phyloP scores from a whole-genome alignment of 53 echinoderm and acorn worm genomes.

The Paelopatides confundens region DNA sequence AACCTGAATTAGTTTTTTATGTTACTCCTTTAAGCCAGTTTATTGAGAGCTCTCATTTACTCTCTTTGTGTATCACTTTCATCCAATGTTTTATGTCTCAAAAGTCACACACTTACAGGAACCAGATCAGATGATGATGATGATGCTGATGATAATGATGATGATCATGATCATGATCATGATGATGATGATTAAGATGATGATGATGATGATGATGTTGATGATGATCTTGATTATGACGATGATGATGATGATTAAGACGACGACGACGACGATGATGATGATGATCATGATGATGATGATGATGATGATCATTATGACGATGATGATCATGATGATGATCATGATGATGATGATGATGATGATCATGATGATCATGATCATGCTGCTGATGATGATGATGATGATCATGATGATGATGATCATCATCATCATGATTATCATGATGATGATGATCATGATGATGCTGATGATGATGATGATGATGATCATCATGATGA shows the following conservation, averaged over 20 bases:
- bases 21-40: too few species aligned
- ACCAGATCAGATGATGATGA: too few species aligned
- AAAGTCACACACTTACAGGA: too few species aligned
- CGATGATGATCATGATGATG: neutral
- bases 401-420: neutral
- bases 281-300: neutral
- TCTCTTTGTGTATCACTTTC: too few species aligned
- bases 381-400: neutral
- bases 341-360: neutral
- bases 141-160: neutral
- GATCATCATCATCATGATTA: neutral
- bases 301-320: neutral
- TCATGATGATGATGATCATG: neutral
- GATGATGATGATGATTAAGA: too few species aligned
- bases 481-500: neutral
- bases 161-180: neutral
- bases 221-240: neutral
- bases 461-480: neutral
- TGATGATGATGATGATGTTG: neutral
- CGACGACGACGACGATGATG: neutral
- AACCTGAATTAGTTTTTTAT: too few species aligned
- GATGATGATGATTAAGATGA: neutral
- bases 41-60: too few species aligned
- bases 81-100: too few species aligned
- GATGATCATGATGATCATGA: too few species aligned